Base-by-base conservation (phyloP, 2,113 vertebrate species). In the Carollia perspicillata region DNA sequence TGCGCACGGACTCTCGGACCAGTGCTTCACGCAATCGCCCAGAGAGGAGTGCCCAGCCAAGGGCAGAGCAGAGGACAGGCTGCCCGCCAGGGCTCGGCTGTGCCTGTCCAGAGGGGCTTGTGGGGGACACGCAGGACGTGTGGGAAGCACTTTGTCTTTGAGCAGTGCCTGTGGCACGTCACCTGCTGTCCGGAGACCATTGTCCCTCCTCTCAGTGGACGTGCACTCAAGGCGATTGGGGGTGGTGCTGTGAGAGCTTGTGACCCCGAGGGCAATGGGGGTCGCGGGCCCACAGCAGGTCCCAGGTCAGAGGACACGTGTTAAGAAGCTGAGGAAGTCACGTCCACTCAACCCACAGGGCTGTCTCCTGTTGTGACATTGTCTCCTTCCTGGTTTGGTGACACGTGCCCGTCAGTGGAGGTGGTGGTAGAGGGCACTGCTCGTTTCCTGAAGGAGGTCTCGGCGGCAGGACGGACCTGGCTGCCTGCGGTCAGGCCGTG, bases 151-250 rank as follows among this genome's bases (percentile, higher is more conserved):
- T 53, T 16, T 10, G 65, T 28, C 2, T 3, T 0, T 1, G 40
- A 5, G 55, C 8, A 4, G 6, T 8, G 33, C 55, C 7, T 47
- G 33, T 2, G 74, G 3, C 6, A 0, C 33, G 86, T 17, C 1
- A 26, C 13, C 5, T 1, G 30, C 63, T 17, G 6, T 20, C 5
- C 0, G 8, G 30, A 10, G 40, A 11, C 6, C 1, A 3, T 4
- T 2, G 30, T 9, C 49, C 66, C 37, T 53, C 33, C 47, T 49
- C 33, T 37, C 14, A 4, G 55, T 1, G 79, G 78, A 17, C 7
- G 0, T 22, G 14, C 37, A 0, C 37, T 28, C 12, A 7, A 16
- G 65, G 26, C 7, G 22, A 10, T 47, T 14, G 16, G 3, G 60
- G 44, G 1, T 2, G 6, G 23, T 33, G 44, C 60, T 26, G 63